Evolutionary conservation across 2,888 invertebrate genomes (phyloP), one percentile per base, ranked within the genome.

Genomic region (Caenorhabditis wallacei): DNA sequence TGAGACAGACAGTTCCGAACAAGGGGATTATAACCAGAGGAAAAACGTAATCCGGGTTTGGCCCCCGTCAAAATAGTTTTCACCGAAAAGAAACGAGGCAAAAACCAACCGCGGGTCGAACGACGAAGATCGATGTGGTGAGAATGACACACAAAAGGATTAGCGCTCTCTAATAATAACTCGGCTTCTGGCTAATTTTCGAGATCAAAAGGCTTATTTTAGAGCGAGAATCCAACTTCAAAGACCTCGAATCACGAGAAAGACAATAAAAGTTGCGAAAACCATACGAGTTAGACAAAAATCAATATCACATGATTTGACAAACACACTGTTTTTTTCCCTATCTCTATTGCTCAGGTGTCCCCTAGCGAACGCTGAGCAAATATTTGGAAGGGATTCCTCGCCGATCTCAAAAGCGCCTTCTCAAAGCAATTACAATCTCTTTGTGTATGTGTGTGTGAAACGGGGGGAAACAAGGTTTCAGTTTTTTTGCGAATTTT

Each of bases 241-340:
- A 43, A 16, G 43, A 30, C 4, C 8, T 43, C 43, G 43, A 35
- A 46, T 63, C 63, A 63, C 63, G 46, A 43, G 46, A 22, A 18
- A 37, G 2, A 11, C 20, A 35, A n/a, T 22, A 43, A 40, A 11
- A 61, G 35, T 56, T 56, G 56, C 56, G 35, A 56, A 54, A 54
- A 54, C 24, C 26, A 22, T 22, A 5, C 11, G 26, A 18, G 18
- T 8, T 30, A n/a, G 20, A 35, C 54, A 3, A 66, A 66, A 66
- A 66, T 66, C 66, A 66, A 66, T 66, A 66, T 53, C 66, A 53
- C 53, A 66, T 66, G 66, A 66, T 64, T 43, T 11, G 22, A 53
- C 64, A 64, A 48, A 64, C 30, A 51, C 26, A 63, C 24, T 43
- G 40, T 61, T 48, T 48, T 48, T 64, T 48, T 26, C 26, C 11